These are phyloP conservation scores for Mesocricetus auratus DNA, from an alignment of 2,113 vertebrate genomes.

Conservation along the genomic window DNA sequence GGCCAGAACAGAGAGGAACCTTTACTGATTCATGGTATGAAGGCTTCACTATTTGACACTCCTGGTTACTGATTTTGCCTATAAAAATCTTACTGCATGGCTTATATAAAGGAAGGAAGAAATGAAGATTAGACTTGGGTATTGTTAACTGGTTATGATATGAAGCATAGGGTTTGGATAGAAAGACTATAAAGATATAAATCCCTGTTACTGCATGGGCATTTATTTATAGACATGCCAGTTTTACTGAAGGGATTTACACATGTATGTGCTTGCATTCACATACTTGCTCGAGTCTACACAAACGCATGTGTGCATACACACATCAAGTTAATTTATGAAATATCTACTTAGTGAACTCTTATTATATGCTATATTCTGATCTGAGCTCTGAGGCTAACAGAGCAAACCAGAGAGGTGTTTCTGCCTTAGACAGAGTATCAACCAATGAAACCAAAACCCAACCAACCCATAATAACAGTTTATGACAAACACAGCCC, in stretches of 20 bases:
- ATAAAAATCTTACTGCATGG: conserved; percentile 8
- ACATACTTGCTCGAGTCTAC: no score
- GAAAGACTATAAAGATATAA: conserved; percentile 20
- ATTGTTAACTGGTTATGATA: conserved; percentile 2
- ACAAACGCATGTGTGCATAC: not conserved
- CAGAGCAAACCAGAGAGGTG: conserved; percentile 34
- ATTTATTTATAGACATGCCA: not conserved
- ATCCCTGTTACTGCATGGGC: not conserved
- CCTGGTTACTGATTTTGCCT: conserved; percentile 9
- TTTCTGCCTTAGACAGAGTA: not conserved
- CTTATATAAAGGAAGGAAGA: conserved; percentile 11
- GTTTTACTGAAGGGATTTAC: conserved; percentile 1
- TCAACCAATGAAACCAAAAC: conserved; percentile 28
- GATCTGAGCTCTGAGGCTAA: not conserved
- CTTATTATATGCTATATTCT: not conserved
- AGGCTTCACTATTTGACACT: conserved; percentile 10
- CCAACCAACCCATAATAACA: not conserved
- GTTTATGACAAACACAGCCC: not conserved
- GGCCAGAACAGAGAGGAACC: not conserved
- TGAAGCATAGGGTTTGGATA: conserved; percentile 19
- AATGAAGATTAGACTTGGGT: conserved; percentile 16
- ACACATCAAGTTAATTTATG: not conserved
- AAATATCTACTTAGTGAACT: not conserved
- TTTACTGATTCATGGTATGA: not conserved
- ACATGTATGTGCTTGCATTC: not conserved